Percentiles rank a stretch among this genome's conserved stretches.
phyloP scores from a whole-genome alignment of 2,113 vertebrate genomes.

The Actenoides hombroni region DNA sequence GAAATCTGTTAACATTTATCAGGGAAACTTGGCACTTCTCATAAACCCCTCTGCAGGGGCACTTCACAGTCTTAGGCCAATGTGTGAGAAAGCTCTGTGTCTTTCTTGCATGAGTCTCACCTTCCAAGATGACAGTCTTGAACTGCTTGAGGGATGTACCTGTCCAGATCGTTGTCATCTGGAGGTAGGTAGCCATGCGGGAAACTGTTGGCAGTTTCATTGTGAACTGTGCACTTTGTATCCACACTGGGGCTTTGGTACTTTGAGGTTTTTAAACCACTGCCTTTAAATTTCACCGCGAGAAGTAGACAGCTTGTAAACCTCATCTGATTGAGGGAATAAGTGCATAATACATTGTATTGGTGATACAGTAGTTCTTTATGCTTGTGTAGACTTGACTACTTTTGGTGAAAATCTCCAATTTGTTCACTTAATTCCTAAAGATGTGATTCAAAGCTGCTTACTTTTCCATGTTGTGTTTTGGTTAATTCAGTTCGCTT shows the following conservation, averaged over 20 bases:
- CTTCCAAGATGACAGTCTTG: not conserved
- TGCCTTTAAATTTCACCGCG: not conserved
- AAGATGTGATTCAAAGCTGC: not conserved
- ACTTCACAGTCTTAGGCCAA: not conserved
- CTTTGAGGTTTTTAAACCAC: not conserved
- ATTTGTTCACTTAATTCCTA: not conserved
- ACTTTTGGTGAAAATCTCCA: not conserved
- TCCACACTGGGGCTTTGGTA: not conserved
- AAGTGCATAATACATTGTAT: accelerated
- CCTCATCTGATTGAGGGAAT: not conserved
- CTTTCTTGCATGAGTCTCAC: not conserved
- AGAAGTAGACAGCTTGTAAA: not conserved
- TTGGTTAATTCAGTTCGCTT: not conserved
- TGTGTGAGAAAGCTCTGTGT: not conserved
- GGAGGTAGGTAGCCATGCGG: not conserved
- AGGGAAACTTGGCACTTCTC: not conserved
- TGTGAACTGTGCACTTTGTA: not conserved
- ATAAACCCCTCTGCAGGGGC: not conserved
- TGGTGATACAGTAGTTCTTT: not conserved
- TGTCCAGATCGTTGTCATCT: not conserved
- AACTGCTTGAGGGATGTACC: not conserved
- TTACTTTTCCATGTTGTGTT: not conserved
- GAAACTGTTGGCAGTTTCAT: not conserved
- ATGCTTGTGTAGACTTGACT: not conserved
- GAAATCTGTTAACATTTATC: not conserved